These are phyloP conservation scores for Amiota minor DNA, from an alignment of 2,888 invertebrate genomes.

Conservation along the genomic window DNA sequence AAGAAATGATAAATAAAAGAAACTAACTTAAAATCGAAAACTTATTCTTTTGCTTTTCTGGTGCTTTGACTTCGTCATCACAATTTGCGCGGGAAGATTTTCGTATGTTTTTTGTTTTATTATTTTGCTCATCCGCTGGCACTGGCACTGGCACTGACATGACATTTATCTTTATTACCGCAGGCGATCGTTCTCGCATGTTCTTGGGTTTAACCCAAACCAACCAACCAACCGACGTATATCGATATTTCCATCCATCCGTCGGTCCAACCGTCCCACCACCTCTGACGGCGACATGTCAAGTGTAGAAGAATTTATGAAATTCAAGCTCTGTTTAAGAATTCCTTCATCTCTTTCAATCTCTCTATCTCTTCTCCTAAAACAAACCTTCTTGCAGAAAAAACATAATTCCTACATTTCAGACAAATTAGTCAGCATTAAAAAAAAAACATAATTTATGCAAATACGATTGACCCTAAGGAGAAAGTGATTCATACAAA, in stretches of 20 bases:
- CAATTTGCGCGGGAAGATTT: not conserved
- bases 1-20: not conserved
- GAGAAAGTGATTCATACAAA: slow-evolving; percentile 25
- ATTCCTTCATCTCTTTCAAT: not conserved
- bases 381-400: not conserved
- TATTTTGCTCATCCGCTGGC: not conserved
- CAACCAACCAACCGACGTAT: not conserved
- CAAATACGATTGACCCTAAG: slow-evolving; percentile 37
- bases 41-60: not conserved
- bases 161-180: slow-evolving; percentile 65
- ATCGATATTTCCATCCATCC: no score
- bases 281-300: not conserved
- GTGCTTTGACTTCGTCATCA: not conserved
- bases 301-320: slow-evolving; percentile 24
- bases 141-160: slow-evolving; percentile 45
- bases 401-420: slow-evolving; percentile 15
- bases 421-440: slow-evolving; percentile 25
- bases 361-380: not conserved
- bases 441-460: slow-evolving; percentile 57
- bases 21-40: not conserved
- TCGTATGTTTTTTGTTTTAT: not conserved
- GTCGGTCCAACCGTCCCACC: not conserved
- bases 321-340: slow-evolving; percentile 10
- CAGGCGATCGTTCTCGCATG: slow-evolving; percentile 38
- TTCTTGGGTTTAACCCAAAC: slow-evolving; percentile 23